These are phyloP conservation scores for Lasioglossum pauxillum DNA, from an alignment of 2,888 invertebrate genomes.

Conservation along the genomic window DNA sequence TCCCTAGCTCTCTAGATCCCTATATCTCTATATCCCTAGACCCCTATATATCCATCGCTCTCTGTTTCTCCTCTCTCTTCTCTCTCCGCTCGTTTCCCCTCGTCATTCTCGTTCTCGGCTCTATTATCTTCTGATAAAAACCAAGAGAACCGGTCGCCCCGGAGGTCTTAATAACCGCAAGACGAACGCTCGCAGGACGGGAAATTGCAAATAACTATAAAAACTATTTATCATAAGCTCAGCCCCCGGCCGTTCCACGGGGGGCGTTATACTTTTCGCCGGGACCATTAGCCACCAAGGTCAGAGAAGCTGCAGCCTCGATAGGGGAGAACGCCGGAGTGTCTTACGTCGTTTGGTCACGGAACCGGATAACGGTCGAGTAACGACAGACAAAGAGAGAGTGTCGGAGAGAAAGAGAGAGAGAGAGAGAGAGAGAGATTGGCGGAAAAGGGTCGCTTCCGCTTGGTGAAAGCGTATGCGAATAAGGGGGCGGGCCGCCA, in stretches of 20 bases:
- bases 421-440: not conserved
- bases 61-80: not conserved
- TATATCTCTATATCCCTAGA: not conserved
- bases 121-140: constrained; percentile 12
- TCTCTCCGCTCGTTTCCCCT: not conserved
- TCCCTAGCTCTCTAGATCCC: no score
- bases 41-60: not conserved
- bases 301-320: constrained; percentile 49
- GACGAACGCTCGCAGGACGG: not conserved
- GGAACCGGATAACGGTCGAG: constrained; percentile 49
- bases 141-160: constrained; percentile 15
- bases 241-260: constrained; percentile 16
- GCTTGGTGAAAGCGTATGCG: no score
- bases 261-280: constrained; percentile 49
- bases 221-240: constrained; percentile 48
- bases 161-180: constrained; percentile 43
- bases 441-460: no score
- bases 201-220: constrained; percentile 31
- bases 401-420: not conserved
- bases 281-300: constrained; percentile 60
- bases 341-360: constrained; percentile 65
- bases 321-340: constrained; percentile 38
- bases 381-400: not conserved
- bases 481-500: no score
- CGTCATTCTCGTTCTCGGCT: not conserved